Percentiles rank a stretch among this genome's conserved stretches.
phyloP scores from a whole-genome alignment of 2,797 vertebrate genomes.

The Apodemus agrarius region DNA sequence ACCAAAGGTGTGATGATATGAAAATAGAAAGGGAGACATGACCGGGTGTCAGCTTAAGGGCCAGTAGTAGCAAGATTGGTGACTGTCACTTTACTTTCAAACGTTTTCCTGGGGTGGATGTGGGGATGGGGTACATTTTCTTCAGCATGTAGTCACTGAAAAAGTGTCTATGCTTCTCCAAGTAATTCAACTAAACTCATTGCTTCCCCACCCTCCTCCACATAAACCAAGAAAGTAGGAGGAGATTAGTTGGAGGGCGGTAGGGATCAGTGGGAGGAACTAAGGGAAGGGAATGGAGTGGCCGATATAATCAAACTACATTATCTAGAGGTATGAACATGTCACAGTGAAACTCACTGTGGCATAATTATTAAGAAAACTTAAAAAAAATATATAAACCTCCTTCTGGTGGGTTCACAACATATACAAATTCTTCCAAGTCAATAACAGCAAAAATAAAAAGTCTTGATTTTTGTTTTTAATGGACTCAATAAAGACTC shows the following conservation, averaged over 20 bases:
- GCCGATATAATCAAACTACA: background rate
- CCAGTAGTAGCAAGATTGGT: background rate
- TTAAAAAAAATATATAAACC: background rate
- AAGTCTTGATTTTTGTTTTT: background rate
- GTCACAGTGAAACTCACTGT: background rate
- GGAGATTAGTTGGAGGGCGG: too few species aligned
- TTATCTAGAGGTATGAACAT: background rate
- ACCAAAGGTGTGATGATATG: background rate
- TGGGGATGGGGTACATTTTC: background rate
- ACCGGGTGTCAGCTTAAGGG: background rate
- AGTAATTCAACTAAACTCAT: background rate
- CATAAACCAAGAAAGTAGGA: background rate
- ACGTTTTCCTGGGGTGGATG: background rate
- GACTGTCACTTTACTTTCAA: background rate
- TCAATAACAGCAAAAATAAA: conserved; percentile 27
- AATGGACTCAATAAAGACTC: background rate
- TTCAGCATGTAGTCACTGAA: background rate
- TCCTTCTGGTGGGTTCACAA: background rate
- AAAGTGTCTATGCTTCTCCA: background rate
- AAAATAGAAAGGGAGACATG: background rate
- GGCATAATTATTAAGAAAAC: background rate
- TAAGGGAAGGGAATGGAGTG: background rate
- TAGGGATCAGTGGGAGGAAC: too few species aligned
- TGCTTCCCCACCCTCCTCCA: background rate
- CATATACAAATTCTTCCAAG: conserved; percentile 24